phyloP scores from a whole-genome alignment of 2,888 invertebrate species.

The Formica aserva region DNA sequence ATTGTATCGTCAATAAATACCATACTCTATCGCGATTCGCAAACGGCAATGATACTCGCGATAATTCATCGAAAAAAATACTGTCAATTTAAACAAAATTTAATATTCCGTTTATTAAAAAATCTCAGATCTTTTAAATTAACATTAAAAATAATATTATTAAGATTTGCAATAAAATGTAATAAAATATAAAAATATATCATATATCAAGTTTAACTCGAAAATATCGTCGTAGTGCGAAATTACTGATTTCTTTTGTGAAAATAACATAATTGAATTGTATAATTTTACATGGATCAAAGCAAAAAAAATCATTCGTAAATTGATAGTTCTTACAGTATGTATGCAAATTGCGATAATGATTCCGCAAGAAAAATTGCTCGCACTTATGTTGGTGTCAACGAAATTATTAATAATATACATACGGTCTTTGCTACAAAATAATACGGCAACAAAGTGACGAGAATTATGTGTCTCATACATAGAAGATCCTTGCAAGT shows the following conservation, averaged over 20 bases:
- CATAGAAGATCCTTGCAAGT: constrained; percentile 31
- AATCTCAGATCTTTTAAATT: not conserved
- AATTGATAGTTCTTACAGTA: not conserved
- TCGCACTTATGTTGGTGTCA: constrained; percentile 5
- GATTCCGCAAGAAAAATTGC: constrained; percentile 10
- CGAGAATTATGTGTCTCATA: constrained; percentile 33
- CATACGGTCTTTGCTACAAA: constrained; percentile 16
- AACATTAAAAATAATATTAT: not conserved
- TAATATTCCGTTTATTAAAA: constrained; percentile 7
- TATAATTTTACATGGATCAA: constrained; percentile 20
- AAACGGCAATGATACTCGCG: not conserved
- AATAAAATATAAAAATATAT: not conserved
- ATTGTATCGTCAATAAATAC: constrained; percentile 15
- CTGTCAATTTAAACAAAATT: not conserved
- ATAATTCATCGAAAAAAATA: constrained; percentile 1
- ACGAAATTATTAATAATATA: constrained; percentile 34
- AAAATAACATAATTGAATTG: constrained; percentile 19
- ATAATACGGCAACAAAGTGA: constrained; percentile 34
- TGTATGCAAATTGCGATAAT: constrained; percentile 19
- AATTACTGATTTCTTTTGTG: not conserved
- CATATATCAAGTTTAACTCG: not conserved
- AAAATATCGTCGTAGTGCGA: not conserved
- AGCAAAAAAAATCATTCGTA: not conserved
- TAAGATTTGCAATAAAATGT: not conserved
- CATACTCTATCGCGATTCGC: not conserved